Percentiles rank a stretch among this genome's conserved stretches.
phyloP scores from a whole-genome alignment of 2,113 vertebrate genomes.

The Craseonycteris thonglongyai region DNA sequence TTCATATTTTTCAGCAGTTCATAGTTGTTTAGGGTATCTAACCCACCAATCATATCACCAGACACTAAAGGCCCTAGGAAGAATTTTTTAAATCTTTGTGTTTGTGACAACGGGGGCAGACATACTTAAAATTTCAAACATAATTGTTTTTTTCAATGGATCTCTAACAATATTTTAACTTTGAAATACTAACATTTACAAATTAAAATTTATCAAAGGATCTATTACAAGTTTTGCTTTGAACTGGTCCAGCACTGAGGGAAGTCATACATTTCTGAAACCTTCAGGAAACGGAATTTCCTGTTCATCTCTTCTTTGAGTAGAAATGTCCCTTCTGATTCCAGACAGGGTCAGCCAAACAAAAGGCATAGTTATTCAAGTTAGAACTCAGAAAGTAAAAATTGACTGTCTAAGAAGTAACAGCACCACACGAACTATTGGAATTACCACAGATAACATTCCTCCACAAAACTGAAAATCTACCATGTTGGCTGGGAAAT shows the following conservation, averaged over 20 bases:
- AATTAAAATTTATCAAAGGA: background rate
- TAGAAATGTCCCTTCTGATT: background rate
- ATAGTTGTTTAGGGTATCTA: background rate
- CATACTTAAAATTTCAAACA: background rate
- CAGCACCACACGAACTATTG: background rate
- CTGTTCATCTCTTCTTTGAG: background rate
- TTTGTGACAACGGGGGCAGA: background rate
- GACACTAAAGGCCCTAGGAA: background rate
- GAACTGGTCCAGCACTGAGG: background rate
- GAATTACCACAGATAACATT: background rate
- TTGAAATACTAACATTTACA: conserved; percentile 16
- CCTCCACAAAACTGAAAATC: conserved; percentile 20
- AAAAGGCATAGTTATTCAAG: background rate
- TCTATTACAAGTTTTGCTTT: background rate
- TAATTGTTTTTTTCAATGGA: background rate
- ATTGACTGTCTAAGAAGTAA: background rate
- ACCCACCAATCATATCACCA: background rate
- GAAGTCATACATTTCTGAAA: background rate
- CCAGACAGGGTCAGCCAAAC: background rate
- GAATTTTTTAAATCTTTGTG: background rate
- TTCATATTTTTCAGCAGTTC: background rate
- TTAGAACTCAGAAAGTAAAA: conserved; percentile 20
- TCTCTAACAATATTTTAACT: background rate
- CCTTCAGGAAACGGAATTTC: background rate
- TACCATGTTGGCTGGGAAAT: background rate